Evolutionary conservation across 1,140 invertebrate species (phyloP).

Genomic region (Drosophila dunni): DNA sequence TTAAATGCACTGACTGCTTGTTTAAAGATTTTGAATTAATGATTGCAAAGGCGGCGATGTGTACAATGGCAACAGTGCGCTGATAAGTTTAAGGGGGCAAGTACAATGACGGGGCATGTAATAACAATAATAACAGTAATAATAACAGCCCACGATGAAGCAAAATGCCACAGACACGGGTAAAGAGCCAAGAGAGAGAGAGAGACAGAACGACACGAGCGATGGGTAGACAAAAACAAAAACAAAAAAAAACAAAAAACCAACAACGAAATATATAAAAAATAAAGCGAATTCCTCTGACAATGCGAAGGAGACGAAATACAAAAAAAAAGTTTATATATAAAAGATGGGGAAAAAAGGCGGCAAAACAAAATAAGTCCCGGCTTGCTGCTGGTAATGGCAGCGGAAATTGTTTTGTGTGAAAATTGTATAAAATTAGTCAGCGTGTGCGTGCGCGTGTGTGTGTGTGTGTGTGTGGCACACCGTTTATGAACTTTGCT

Average conservation of each 20-base stretch:
- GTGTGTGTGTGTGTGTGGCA: slow-evolving; percentile 35
- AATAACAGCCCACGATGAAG: slow-evolving; percentile 2
- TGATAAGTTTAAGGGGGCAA: not conserved
- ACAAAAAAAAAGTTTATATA: slow-evolving; percentile 10
- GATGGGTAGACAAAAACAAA: not conserved
- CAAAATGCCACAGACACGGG: not conserved
- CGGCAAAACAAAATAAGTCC: not conserved
- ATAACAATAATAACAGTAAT: slow-evolving; percentile 47
- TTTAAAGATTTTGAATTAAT: slow-evolving; percentile 5
- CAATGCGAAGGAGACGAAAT: slow-evolving; percentile 34
- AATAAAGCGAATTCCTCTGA: slow-evolving; percentile 28
- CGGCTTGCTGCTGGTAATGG: slow-evolving; percentile 22
- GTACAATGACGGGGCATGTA: slow-evolving; percentile 6
- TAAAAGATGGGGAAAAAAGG: slow-evolving; percentile 11
- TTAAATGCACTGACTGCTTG: slow-evolving; percentile 4
- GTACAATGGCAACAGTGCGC: not conserved
- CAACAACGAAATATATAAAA: not conserved
- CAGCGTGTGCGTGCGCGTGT: slow-evolving; percentile 28
- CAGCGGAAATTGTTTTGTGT: slow-evolving; percentile 65
- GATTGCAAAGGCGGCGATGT: slow-evolving; percentile 1
- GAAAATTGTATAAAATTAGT: slow-evolving; percentile 71
- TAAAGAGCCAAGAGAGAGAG: not conserved
- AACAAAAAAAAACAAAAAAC: not conserved
- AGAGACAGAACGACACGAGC: not conserved
- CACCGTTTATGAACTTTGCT: slow-evolving; percentile 31